Evolutionary conservation across 2,797 vertebrate genomes (phyloP), one percentile per base, ranked within the genome.

Genomic region (Cephalopachus bancanus): DNA sequence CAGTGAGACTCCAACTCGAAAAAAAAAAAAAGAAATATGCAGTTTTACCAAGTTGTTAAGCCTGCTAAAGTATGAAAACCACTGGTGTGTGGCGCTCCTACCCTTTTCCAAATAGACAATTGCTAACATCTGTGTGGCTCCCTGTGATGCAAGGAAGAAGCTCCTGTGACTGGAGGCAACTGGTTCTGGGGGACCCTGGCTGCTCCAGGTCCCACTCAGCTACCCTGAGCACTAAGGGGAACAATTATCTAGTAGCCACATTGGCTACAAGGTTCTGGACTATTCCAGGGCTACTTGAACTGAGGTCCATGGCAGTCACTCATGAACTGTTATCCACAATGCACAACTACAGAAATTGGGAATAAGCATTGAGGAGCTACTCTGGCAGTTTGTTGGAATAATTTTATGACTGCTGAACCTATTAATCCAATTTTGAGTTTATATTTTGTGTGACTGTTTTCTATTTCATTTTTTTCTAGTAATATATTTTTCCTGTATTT

Each of bases 391-490:
- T 71, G 26, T 55, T 67, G 85, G 49, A 12, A 53, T 24, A 8
- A 74, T 22, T 64, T 37, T 28, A 55, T 14, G 44, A 28, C 44
- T 69, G 30, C 87, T 69, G 65, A 86, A 20, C 74, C 71, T 4
- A 1, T 19, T 20, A 44, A 49, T 37, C 83, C 24, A 78, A 30
- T 20, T 49, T 75, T 4, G 64, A 53, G 33, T 17, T 96, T 53
- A 30, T 1, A 75, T 37, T 79, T 92, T 37, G 6, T 60, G 16
- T 53, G 51, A 60, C 19, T 81, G 62, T 93, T 93, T 91, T 83
- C 92, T 64, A 51, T 67, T 89, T 78, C 28, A 10, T 72, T 65
- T 85, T 51, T 81, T 80, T 57, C 33, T 71, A 76, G 17, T 22
- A 81, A 53, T 57, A 4, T 26, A 55, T 65, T 83, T 78, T 59